Conservation (phyloP, 1,140 invertebrate genomes). For the Acromyrmex echinatior region DNA sequence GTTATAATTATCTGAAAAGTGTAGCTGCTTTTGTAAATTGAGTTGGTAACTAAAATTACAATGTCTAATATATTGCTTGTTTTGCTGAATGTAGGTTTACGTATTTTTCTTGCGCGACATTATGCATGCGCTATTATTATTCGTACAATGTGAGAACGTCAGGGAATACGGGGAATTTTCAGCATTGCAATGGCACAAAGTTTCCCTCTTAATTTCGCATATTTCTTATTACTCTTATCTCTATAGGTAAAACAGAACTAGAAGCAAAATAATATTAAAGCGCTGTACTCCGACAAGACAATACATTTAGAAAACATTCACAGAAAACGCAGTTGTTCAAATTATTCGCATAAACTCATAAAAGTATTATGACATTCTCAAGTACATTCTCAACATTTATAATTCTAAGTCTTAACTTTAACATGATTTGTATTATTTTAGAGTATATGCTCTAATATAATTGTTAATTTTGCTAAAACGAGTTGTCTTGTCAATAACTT, state of each 20-base stretch:
- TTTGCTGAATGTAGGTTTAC: constrained; percentile 9
- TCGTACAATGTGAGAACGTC: not conserved
- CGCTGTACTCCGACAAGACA: not conserved
- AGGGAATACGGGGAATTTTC: not conserved
- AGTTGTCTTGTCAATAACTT: not conserved
- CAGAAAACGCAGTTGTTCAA: not conserved
- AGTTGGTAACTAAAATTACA: constrained; percentile 35
- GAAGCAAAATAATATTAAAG: not conserved
- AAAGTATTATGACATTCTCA: not conserved
- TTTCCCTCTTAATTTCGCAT: constrained; percentile 45
- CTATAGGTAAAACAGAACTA: not conserved
- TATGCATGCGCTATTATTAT: constrained; percentile 39
- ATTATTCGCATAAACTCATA: not conserved
- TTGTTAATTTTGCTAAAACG: not conserved
- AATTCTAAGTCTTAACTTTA: no score
- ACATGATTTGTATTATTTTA: not conserved
- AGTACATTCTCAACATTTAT: not conserved
- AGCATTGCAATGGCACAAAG: constrained; percentile 4
- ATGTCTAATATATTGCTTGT: constrained; percentile 36
- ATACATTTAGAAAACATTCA: not conserved
- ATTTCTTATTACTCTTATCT: constrained; percentile 28
- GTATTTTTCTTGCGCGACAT: constrained; percentile 15
- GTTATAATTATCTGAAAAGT: no score
- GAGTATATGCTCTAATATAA: not conserved
- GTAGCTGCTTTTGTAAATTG: constrained; percentile 2